Conservation (phyloP, 2,888 invertebrate genomes). For the Catocala fraxini region DNA sequence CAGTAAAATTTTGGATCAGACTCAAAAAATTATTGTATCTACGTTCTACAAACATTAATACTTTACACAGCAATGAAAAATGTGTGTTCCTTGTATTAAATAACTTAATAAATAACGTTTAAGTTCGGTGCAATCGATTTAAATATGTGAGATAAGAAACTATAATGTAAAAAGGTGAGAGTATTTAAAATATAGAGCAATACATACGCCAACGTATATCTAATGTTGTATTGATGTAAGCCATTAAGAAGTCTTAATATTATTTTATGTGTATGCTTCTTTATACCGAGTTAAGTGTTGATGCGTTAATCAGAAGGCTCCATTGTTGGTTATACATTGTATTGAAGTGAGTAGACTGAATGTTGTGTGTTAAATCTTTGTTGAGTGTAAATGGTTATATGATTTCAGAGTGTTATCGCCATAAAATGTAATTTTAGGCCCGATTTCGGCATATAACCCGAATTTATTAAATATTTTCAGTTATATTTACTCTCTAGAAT, state of each 20-base stretch:
- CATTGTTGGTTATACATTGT: slow-evolving; percentile 51
- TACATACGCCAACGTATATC: slow-evolving; percentile 82
- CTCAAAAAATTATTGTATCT: no score
- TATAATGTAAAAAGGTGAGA: not conserved
- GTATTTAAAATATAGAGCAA: slow-evolving; percentile 68
- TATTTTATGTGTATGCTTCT: slow-evolving; percentile 36
- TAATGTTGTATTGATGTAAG: slow-evolving; percentile 63
- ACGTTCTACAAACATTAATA: no score
- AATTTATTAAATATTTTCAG: slow-evolving; percentile 81
- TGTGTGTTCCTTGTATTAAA: slow-evolving; percentile 43
- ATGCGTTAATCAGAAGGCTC: slow-evolving; percentile 53
- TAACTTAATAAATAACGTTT: slow-evolving; percentile 44
- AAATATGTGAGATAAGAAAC: no score
- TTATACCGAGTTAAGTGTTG: slow-evolving; percentile 58
- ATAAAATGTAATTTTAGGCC: slow-evolving; percentile 80
- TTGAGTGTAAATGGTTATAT: slow-evolving; percentile 42
- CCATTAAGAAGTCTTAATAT: slow-evolving; percentile 32
- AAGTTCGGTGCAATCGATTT: slow-evolving; percentile 51
- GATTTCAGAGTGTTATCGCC: slow-evolving; percentile 61
- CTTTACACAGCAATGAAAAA: slow-evolving; percentile 31
- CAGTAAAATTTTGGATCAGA: not conserved
- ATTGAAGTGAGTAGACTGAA: slow-evolving; percentile 42
- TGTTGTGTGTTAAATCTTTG: slow-evolving; percentile 64
- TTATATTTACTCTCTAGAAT: slow-evolving; percentile 82
- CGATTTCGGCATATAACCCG: slow-evolving; percentile 78